A percentile compares a stretch with the other conserved stretches of the same genome.
Conservation (phyloP, 2,113 vertebrate genomes). For the Cochlearius cochlearius region DNA sequence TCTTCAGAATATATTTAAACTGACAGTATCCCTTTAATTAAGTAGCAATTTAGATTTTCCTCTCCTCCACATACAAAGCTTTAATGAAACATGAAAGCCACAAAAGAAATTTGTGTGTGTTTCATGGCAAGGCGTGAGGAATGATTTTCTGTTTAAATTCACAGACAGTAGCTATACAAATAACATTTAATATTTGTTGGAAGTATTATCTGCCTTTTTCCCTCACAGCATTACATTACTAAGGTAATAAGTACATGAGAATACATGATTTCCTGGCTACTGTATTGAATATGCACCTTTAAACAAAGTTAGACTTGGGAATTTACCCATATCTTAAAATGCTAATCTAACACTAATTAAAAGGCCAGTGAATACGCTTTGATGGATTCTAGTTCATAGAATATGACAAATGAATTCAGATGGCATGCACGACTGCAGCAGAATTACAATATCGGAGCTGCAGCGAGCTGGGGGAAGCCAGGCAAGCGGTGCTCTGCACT, state of each 20-base stretch:
- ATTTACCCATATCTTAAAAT: constrained; percentile 61
- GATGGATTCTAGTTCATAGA: constrained; percentile 41
- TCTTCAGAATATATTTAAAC: constrained; percentile 59
- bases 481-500: neutral
- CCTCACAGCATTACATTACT: constrained; percentile 53
- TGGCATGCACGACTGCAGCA: constrained; percentile 22
- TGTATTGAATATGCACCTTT: constrained; percentile 56
- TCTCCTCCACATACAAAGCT: constrained; percentile 36
- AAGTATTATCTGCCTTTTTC: constrained; percentile 58
- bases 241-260: constrained; percentile 58
- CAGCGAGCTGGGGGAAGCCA: neutral
- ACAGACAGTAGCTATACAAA: constrained; percentile 47
- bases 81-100: constrained; percentile 58
- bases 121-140: constrained; percentile 31
- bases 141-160: constrained; percentile 59
- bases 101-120: constrained; percentile 40
- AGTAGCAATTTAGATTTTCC: constrained; percentile 53
- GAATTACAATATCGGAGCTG: constrained; percentile 36
- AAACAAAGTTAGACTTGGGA: constrained; percentile 67
- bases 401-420: constrained; percentile 53
- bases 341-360: constrained; percentile 69
- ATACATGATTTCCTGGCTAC: constrained; percentile 57
- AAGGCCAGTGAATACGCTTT: constrained; percentile 34
- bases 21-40: constrained; percentile 57
- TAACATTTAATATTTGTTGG: constrained; percentile 63